Evolutionary conservation across 2,113 vertebrate genomes (phyloP).

Genomic region (Lasiurus cinereus): DNA sequence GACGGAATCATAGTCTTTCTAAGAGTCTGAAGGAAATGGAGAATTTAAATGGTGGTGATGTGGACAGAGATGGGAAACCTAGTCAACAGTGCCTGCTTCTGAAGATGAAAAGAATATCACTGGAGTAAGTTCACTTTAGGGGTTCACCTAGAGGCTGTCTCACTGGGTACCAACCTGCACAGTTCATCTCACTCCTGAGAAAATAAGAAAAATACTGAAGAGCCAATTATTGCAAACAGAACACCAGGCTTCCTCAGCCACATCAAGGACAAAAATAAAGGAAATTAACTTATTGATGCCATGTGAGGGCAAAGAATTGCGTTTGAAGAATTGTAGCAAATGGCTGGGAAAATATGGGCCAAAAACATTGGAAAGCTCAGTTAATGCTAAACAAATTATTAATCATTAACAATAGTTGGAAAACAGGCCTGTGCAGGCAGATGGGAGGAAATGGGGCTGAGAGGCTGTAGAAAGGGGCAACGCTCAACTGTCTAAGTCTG

Average conservation of each 20-base stretch:
- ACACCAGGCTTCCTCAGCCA: conserved; percentile 30
- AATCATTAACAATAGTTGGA: conserved; percentile 68
- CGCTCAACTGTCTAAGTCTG: neutral
- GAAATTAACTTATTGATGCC: conserved; percentile 66
- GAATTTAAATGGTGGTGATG: neutral
- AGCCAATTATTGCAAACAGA: neutral
- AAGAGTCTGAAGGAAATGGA: conserved; percentile 59
- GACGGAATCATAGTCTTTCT: conserved; percentile 30
- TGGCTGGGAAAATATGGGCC: conserved; percentile 52
- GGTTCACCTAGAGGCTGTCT: neutral
- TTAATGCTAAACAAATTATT: conserved; percentile 75
- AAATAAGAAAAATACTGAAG: conserved; percentile 8
- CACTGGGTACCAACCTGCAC: neutral
- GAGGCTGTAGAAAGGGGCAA: neutral
- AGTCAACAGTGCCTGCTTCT: neutral
- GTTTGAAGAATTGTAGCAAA: conserved; percentile 64
- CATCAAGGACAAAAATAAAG: conserved; percentile 62
- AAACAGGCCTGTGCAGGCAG: conserved; percentile 22
- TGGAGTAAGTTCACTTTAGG: neutral
- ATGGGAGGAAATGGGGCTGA: conserved; percentile 26
- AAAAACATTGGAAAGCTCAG: conserved; percentile 53
- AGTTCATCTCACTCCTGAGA: conserved; percentile 4
- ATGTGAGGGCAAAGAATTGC: conserved; percentile 5
- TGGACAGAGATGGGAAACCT: conserved; percentile 13
- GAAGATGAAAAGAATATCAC: neutral